A percentile compares a stretch with the other conserved stretches of the same genome.
Evolutionary conservation across 2,888 invertebrate genomes (phyloP).

Genomic region (Brachyptera putata): DNA sequence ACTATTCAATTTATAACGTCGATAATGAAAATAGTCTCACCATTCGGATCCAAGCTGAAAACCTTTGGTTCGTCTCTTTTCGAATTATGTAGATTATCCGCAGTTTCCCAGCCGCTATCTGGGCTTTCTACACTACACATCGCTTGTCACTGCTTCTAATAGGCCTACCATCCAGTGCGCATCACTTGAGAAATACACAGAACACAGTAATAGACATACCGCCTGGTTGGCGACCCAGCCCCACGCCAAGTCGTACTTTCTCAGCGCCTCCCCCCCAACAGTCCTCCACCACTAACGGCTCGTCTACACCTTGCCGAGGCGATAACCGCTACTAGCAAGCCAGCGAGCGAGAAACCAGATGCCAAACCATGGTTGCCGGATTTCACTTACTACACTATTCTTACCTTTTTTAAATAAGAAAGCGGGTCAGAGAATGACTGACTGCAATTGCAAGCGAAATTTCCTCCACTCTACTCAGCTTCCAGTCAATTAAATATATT

Average conservation of each 20-base stretch:
- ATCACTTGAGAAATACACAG: conserved; percentile 5
- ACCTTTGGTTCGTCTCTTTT: conserved; percentile 23
- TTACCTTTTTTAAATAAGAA: conserved; percentile 11
- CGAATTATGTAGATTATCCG: conserved; percentile 27
- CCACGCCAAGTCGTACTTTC: conserved; percentile 14
- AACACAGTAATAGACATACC: no score
- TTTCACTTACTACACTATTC: not conserved
- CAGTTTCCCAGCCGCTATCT: conserved; percentile 26
- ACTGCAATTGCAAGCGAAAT: not conserved
- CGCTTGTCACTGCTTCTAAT: not conserved
- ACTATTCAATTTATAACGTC: no score
- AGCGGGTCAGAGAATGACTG: conserved; percentile 14
- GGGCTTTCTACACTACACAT: conserved; percentile 28
- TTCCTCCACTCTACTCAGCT: no score
- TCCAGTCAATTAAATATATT: no score
- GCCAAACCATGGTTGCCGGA: conserved; percentile 28
- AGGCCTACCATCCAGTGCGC: not conserved
- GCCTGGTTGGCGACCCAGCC: conserved; percentile 15
- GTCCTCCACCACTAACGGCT: not conserved
- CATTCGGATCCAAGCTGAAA: conserved; percentile 19
- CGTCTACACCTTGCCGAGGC: conserved; percentile 9
- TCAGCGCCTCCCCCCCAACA: no score
- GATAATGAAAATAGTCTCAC: no score
- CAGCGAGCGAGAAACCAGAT: conserved; percentile 31
- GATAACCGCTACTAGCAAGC: conserved; percentile 11